Conservation (phyloP, 2,888 invertebrate genomes). For the Pardosa pseudoannulata region DNA sequence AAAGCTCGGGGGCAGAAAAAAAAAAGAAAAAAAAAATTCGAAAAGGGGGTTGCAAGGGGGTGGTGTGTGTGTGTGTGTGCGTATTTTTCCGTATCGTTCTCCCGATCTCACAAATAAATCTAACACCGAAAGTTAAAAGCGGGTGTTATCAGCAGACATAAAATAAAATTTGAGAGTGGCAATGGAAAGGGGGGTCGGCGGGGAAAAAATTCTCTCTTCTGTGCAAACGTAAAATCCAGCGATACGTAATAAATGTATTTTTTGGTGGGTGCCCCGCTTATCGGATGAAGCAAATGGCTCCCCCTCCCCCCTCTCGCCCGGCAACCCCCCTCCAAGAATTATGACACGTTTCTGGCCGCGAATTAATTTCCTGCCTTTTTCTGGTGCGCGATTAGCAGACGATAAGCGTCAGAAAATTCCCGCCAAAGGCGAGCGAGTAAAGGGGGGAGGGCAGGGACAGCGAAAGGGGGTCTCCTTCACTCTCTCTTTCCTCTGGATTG, state of each 20-base stretch:
- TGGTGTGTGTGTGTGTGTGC: too few species aligned
- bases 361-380: slow-evolving; percentile 72
- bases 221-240: slow-evolving; percentile 66
- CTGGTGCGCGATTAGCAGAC: slow-evolving; percentile 1
- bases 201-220: slow-evolving; percentile 19
- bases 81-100: too few species aligned
- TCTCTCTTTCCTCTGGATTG: too few species aligned
- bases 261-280: slow-evolving; percentile 54
- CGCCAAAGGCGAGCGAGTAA: background rate
- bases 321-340: slow-evolving; percentile 58
- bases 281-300: slow-evolving; percentile 52
- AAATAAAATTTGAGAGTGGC: slow-evolving; percentile 17
- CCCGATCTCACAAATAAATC: slow-evolving; percentile 69
- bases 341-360: slow-evolving; percentile 71
- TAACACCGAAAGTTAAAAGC: slow-evolving; percentile 68
- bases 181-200: background rate
- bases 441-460: background rate
- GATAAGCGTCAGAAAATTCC: slow-evolving; percentile 2
- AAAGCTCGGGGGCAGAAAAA: background rate
- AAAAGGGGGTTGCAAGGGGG: too few species aligned
- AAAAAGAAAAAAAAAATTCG: too few species aligned
- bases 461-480: too few species aligned
- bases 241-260: slow-evolving; percentile 72
- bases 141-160: slow-evolving; percentile 60
- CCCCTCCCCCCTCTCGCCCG: background rate